Percentiles rank a stretch among this genome's conserved stretches.
These are phyloP conservation scores for Melikaiella ostensackeni DNA, from an alignment of 2,888 invertebrate genomes.

Conservation along the genomic window DNA sequence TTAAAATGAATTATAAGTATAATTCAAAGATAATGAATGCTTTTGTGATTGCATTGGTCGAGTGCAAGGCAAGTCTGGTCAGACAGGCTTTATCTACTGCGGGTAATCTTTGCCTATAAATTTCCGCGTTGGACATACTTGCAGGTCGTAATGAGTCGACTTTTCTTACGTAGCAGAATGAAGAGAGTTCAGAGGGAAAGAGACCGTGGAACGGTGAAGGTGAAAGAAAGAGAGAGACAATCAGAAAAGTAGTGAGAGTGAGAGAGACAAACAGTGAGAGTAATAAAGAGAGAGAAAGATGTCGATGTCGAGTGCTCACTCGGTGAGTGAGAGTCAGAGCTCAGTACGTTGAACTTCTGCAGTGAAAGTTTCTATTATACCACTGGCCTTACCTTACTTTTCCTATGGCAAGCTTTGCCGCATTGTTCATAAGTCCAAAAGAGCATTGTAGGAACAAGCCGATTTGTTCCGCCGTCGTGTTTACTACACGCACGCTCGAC, in stretches of 20 bases:
- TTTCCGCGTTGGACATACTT: constrained; percentile 11
- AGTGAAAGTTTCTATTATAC: constrained; percentile 78
- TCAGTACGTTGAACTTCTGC: constrained; percentile 75
- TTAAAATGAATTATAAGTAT: neutral
- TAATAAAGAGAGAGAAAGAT: constrained; percentile 43
- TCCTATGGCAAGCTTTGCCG: constrained; percentile 67
- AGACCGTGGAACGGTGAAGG: constrained; percentile 8
- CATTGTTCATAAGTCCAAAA: constrained; percentile 53
- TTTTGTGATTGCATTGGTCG: neutral
- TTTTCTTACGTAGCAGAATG: constrained; percentile 17
- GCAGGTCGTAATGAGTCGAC: constrained; percentile 2
- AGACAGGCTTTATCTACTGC: constrained; percentile 10
- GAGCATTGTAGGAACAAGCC: constrained; percentile 29
- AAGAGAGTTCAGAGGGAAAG: neutral
- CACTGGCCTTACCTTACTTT: constrained; percentile 77
- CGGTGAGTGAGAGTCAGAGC: constrained; percentile 65
- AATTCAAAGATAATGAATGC: neutral
- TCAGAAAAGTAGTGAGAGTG: constrained; percentile 25
- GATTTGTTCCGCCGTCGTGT: constrained; percentile 47
- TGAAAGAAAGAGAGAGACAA: constrained; percentile 31
- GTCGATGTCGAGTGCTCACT: constrained; percentile 48
- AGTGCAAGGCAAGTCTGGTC: neutral
- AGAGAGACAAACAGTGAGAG: constrained; percentile 34
- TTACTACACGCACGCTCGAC: constrained; percentile 43
- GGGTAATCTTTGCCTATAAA: neutral